These are phyloP conservation scores for Anastrepha obliqua DNA, from an alignment of 1,140 invertebrate genomes.

Conservation along the genomic window DNA sequence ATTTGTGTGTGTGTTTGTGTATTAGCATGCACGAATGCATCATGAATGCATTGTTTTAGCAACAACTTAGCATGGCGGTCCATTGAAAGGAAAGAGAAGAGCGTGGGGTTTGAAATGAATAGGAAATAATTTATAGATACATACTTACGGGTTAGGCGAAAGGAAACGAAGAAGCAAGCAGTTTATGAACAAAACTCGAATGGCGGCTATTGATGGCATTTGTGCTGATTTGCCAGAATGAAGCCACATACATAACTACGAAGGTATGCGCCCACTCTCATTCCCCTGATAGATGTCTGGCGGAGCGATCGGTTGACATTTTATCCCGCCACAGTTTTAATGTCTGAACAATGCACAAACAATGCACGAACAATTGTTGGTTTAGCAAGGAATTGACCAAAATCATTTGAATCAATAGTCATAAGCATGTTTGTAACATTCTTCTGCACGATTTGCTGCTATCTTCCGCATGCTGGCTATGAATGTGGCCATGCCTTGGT, in stretches of 20 bases:
- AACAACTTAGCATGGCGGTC: not conserved
- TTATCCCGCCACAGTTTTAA: slow-evolving; percentile 30
- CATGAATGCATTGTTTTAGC: slow-evolving; percentile 6
- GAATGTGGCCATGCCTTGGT: not conserved
- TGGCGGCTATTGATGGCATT: slow-evolving; percentile 9
- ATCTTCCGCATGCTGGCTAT: not conserved
- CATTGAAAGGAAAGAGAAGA: not conserved
- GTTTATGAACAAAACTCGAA: slow-evolving; percentile 6
- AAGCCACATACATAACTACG: not conserved
- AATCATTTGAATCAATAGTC: slow-evolving; percentile 53
- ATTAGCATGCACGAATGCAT: not conserved
- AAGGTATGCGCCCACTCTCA: not conserved
- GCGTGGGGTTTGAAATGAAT: not conserved
- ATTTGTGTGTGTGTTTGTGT: not conserved
- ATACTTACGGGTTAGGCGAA: not conserved
- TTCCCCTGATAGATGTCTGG: not conserved
- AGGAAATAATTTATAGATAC: not conserved
- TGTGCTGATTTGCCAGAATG: slow-evolving; percentile 6
- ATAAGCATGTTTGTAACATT: slow-evolving; percentile 47
- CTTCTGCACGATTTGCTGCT: slow-evolving; percentile 39
- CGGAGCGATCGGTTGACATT: not conserved
- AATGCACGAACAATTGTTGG: slow-evolving; percentile 47
- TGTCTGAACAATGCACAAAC: slow-evolving; percentile 49
- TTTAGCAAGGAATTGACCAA: slow-evolving; percentile 34
- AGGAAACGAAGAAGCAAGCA: not conserved